These are phyloP conservation scores for Antigone vipio DNA, from an alignment of 2,113 vertebrate species.

Conservation along the genomic window DNA sequence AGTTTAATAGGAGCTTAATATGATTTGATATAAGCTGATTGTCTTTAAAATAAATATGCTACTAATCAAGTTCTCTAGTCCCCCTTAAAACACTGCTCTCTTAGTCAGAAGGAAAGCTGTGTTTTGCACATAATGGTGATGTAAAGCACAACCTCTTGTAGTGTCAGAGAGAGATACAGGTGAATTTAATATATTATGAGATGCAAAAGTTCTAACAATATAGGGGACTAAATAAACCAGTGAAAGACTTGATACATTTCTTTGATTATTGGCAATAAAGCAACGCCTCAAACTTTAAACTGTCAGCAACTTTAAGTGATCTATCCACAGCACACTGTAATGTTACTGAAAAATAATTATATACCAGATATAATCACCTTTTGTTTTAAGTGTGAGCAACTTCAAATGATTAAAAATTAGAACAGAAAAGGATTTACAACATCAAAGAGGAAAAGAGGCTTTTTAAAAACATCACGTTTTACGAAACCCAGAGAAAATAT, in stretches of 20 bases:
- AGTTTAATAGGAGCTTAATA: neutral
- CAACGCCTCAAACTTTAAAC: neutral
- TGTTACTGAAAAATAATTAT: neutral
- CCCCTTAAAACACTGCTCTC: neutral
- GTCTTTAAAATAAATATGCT: conserved; percentile 20
- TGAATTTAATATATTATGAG: neutral
- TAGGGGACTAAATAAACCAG: neutral
- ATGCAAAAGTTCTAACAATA: neutral
- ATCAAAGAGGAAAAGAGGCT: neutral
- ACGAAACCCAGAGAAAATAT: neutral
- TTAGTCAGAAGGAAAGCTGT: neutral
- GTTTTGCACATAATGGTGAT: neutral
- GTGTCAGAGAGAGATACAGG: neutral
- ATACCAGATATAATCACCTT: conserved; percentile 5
- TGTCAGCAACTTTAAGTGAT: conserved; percentile 13
- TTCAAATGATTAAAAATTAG: conserved; percentile 12
- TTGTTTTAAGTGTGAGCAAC: neutral
- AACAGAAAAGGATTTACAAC: conserved; percentile 19
- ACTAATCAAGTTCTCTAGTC: neutral
- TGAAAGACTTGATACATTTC: neutral
- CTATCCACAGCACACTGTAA: neutral
- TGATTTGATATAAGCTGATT: neutral
- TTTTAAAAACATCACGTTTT: neutral
- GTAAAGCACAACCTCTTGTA: neutral
- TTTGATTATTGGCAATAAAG: conserved; percentile 2